Evolutionary conservation across 2,797 vertebrate genomes (phyloP).

Genomic region (Aplochiton taeniatus): DNA sequence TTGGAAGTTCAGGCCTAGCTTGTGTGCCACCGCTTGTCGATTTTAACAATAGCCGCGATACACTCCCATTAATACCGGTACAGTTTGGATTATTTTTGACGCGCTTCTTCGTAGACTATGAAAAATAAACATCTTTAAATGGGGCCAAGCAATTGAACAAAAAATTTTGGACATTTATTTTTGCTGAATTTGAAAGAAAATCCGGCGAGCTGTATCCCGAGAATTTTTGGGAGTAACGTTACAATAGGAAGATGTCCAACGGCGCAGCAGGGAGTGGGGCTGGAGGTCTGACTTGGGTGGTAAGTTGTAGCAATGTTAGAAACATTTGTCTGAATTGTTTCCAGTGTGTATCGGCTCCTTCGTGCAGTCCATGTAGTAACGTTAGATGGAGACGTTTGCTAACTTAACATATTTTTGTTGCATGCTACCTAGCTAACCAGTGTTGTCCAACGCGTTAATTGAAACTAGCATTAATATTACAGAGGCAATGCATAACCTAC

Average conservation of each 20-base stretch:
- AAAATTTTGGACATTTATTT: constrained; percentile 55
- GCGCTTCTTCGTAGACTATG: constrained; percentile 37
- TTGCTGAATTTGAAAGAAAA: constrained; percentile 34
- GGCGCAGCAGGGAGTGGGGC: constrained; percentile 83
- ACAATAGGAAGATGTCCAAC: constrained; percentile 81
- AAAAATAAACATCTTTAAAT: constrained; percentile 23
- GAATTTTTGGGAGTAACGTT: constrained; percentile 32
- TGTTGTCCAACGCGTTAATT: too few relatives aligned
- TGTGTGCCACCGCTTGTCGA: constrained; percentile 67
- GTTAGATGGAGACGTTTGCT: too few relatives aligned
- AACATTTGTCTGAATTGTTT: too few relatives aligned
- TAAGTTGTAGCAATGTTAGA: constrained; percentile 66
- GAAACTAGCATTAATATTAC: too few relatives aligned
- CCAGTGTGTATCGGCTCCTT: too few relatives aligned
- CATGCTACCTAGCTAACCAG: too few relatives aligned
- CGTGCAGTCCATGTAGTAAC: too few relatives aligned
- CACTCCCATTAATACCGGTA: constrained; percentile 38
- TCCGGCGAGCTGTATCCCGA: constrained; percentile 35
- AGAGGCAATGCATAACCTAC: too few relatives aligned
- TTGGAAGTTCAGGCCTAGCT: constrained; percentile 69
- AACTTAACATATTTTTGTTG: too few relatives aligned
- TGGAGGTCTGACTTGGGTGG: constrained; percentile 85
- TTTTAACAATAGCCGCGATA: constrained; percentile 80
- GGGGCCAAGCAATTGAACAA: constrained; percentile 51
- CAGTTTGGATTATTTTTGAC: constrained; percentile 36